These are phyloP conservation scores for Drosophila kohkoa DNA, from an alignment of 1,140 invertebrate genomes.

Conservation along the genomic window DNA sequence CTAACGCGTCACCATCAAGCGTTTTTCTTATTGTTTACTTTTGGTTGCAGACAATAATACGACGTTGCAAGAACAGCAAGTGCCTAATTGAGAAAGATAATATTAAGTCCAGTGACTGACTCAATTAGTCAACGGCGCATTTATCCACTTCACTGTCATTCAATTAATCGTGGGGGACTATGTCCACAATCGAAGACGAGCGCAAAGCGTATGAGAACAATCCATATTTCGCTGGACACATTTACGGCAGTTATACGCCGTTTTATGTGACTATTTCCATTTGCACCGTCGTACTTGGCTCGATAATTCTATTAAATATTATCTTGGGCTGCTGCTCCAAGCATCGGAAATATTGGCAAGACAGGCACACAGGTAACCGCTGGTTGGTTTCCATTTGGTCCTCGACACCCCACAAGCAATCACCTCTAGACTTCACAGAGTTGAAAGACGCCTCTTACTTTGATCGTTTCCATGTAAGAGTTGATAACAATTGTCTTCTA, in stretches of 20 bases:
- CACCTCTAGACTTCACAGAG: conserved; percentile 92
- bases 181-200: conserved; percentile 88
- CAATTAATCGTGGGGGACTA: conserved; percentile 70
- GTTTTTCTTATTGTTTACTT: conserved; percentile 33
- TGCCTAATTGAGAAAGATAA: conserved; percentile 24
- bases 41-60: conserved; percentile 53
- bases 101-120: conserved; percentile 38
- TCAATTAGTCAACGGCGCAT: conserved; percentile 39
- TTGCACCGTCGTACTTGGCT: conserved; percentile 89
- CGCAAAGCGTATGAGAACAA: conserved; percentile 88
- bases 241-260: conserved; percentile 89
- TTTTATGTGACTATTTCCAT: conserved; percentile 93
- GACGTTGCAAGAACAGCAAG: conserved; percentile 37
- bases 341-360: conserved; percentile 92
- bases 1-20: conserved; percentile 8
- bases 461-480: conserved; percentile 70
- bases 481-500: neutral
- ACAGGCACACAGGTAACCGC: conserved; percentile 93
- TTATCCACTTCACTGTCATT: conserved; percentile 24
- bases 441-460: conserved; percentile 86
- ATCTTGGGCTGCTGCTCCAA: conserved; percentile 92
- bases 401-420: conserved; percentile 92
- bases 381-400: conserved; percentile 94
- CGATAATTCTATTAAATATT: conserved; percentile 91
- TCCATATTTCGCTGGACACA: conserved; percentile 87